Base-by-base conservation (phyloP, 1,140 invertebrate species). In the Subanguina moxae region DNA sequence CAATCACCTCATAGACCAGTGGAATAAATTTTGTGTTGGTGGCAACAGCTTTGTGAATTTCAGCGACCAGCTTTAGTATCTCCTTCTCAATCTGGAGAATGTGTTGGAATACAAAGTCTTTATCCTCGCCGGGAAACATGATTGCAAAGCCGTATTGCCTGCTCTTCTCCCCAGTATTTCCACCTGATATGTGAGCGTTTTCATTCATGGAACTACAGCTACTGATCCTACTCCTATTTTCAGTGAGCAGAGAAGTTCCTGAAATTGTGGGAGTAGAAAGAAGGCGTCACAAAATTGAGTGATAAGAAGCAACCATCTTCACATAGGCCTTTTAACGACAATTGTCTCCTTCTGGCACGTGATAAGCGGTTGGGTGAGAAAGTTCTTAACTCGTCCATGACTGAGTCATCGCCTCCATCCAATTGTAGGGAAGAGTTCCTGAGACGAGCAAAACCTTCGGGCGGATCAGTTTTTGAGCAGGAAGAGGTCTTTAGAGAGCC, bases 61-160 rank as follows among this genome's bases (percentile, higher is more conserved):
- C 32, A 17, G 56, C n/a, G 13, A 64, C 43, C n/a, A 70, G 57
- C 38, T 48, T 57, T 19, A 57, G 45, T n/a, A 75, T 46, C 48
- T 73, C 72, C 32, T 64, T 45, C 56, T 73, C 72, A 28, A 73
- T 63, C 70, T 73, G 72, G 13, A 73, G 45, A 64, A 73, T 73
- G 64, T 76, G 72, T 64, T 76, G 72, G 65, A 73, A 73, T 19
- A 73, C 42, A 38, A 73, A 73, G 58, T 74, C 57, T 28, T 70
- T 70, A 11, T 72, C 56, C 7, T 72, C 28, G 30, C 56, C 32
- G 17, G 64, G 57, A 43, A 73, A 73, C 27, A 73, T 11, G 9
- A 73, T 30, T 11, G 72, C 71, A 30, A 73, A 67, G 32, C 72
- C 72, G 45, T 76, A 70, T 46, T 73, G 72, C 45, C 64, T 72